Evolutionary conservation across 2,797 vertebrate species (phyloP).

Genomic region (Coendou prehensilis): DNA sequence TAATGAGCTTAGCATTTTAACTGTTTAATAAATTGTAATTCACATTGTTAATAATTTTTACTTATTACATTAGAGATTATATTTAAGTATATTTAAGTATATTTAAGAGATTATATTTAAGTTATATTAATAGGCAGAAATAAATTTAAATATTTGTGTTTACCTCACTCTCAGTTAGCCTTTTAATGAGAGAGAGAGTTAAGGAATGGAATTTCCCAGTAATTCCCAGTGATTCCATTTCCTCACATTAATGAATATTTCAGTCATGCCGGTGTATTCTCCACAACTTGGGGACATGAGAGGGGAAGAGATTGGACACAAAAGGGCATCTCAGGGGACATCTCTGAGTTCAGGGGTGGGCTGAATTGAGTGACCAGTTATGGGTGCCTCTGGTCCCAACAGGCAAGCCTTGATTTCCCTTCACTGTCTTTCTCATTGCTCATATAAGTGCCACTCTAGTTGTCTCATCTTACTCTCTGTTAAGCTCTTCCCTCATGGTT

Average conservation of each 20-base stretch:
- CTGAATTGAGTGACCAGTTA: background rate
- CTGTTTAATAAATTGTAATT: slow-evolving; percentile 39
- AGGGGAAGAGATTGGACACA: background rate
- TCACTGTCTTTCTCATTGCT: background rate
- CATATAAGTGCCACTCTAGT: background rate
- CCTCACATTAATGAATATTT: background rate
- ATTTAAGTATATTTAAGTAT: too few species aligned
- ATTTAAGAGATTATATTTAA: background rate
- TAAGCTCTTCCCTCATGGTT: slow-evolving; percentile 42
- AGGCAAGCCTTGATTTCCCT: background rate
- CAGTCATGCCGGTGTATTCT: background rate
- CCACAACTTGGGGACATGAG: background rate
- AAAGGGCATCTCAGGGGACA: background rate
- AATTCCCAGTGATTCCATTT: background rate
- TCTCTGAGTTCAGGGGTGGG: background rate
- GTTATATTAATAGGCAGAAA: slow-evolving; percentile 63
- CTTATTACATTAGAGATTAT: background rate
- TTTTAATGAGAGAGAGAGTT: background rate
- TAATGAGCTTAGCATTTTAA: slow-evolving; percentile 3
- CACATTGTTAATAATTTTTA: slow-evolving; percentile 37
- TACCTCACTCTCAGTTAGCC: background rate
- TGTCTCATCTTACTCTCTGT: slow-evolving; percentile 47
- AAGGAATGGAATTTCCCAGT: background rate
- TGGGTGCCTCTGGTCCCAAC: background rate
- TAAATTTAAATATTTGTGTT: slow-evolving; percentile 52